Evolutionary conservation across 2,797 vertebrate genomes (phyloP).

Genomic region (Notamacropus eugenii): DNA sequence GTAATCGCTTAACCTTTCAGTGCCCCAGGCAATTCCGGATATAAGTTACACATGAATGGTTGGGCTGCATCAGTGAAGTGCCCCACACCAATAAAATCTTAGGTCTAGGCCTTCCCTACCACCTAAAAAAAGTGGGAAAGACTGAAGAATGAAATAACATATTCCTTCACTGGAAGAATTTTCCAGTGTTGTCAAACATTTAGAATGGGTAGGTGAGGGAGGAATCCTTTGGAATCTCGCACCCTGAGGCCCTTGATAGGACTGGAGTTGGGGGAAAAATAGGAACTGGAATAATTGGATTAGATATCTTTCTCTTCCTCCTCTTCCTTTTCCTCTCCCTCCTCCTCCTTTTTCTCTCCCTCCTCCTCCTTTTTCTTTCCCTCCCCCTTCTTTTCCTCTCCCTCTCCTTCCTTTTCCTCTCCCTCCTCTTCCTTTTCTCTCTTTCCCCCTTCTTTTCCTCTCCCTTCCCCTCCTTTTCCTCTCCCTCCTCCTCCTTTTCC

Average conservation of each 20-base stretch:
- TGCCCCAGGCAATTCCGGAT: neutral
- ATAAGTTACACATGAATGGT: neutral
- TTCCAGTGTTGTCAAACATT: rapidly evolving
- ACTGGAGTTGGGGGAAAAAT: neutral
- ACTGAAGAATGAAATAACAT: neutral
- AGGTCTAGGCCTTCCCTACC: neutral
- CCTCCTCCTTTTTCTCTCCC: neutral
- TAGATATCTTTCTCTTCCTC: rapidly evolving
- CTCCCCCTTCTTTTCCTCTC: neutral
- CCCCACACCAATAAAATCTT: neutral
- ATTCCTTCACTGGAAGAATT: neutral
- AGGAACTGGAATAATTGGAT: rapidly evolving
- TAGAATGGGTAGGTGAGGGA: rapidly evolving
- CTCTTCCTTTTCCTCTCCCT: neutral
- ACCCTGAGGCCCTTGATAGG: neutral
- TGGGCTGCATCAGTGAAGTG: neutral
- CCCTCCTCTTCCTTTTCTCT: rapidly evolving
- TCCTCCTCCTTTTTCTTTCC: rapidly evolving
- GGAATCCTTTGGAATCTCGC: neutral
- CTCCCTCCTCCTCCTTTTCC: neutral
- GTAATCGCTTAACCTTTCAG: neutral
- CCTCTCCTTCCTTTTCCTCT: too few relatives aligned
- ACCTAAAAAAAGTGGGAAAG: neutral
- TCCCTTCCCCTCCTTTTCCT: too few relatives aligned
- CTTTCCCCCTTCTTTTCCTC: too few relatives aligned